Evolutionary conservation across 2,113 vertebrate species (phyloP).

Genomic region (Potamarius usumacintae): DNA sequence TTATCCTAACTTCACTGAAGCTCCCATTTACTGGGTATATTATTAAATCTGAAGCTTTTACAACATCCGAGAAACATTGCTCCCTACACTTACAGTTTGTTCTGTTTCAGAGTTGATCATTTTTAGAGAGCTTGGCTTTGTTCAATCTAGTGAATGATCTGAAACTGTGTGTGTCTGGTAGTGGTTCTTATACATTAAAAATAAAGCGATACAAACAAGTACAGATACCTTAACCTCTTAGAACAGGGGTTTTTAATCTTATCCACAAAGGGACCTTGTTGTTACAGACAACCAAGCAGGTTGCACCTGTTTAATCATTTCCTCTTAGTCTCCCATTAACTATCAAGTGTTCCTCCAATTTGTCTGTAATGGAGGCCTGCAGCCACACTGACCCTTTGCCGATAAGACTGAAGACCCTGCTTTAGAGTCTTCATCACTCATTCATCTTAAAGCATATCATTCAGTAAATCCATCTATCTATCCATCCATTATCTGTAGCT

Average conservation of each 20-base stretch:
- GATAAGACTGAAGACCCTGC: not conserved
- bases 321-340: not conserved
- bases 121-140: conserved; percentile 21
- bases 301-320: not conserved
- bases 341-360: not conserved
- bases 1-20: conserved; percentile 11
- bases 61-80: not conserved
- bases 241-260: not conserved
- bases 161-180: not conserved
- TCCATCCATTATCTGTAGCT: too few species aligned
- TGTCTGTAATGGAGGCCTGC: not conserved
- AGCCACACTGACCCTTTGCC: not conserved
- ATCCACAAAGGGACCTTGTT: not conserved
- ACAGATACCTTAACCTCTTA: not conserved
- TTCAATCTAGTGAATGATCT: not conserved
- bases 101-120: not conserved
- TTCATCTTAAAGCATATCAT: too few species aligned
- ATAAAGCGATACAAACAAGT: not conserved
- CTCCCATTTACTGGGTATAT: conserved; percentile 4
- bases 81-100: not conserved
- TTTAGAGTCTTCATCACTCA: not conserved
- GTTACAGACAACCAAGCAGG: not conserved
- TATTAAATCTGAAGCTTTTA: conserved; percentile 33
- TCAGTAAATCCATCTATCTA: too few species aligned
- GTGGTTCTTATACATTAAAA: not conserved